Evolutionary conservation across 2,888 invertebrate species (phyloP), one percentile per base, ranked within the genome.

Genomic region (Acanthopleura granulata): DNA sequence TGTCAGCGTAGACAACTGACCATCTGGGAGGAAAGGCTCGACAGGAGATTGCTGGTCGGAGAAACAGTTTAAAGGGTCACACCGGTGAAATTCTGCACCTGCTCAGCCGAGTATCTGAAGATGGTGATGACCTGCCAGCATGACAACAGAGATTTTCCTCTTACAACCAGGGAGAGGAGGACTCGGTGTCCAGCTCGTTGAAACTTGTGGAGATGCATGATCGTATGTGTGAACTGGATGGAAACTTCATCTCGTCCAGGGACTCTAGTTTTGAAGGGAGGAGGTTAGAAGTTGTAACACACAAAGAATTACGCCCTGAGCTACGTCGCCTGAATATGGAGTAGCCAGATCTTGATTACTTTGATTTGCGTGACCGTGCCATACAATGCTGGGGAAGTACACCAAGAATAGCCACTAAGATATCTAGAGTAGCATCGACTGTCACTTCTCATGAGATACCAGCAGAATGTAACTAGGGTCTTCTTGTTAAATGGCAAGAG

Each of bases 161-260:
- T 9, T 70, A 71, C 61, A 6, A 29, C 3, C 76, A 76, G 50
- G n/a, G 49, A 27, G 75, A 40, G 0, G 73, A 76, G 49, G 76
- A 76, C 49, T n/a, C 73, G 4, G 51, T 73, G 6, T 25, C 61
- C 9, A 73, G 73, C 61, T 76, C 76, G 18, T 25, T 76, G 12
- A 49, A 61, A n/a, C 51, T 73, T 25, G 73, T 76, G 1, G 73
- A 73, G 9, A 18, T 76, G 16, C 73, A 70, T 66, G 76, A 76
- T 50, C 49, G 66, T 29, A 76, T 76, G 4, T 18, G 29, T 6
- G 51, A 61, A 15, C 1, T 76, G 4, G 76, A 76, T 22, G 15
- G 22, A 1, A 69, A 70, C 1, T 73, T 76, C 40, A 70, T 4
- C 14, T n/a, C 73, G 3, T 71, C 71, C 27, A 29, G 73, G 29